A percentile compares a stretch with the other conserved stretches of the same genome.
phyloP scores from a whole-genome alignment of 2,797 vertebrate genomes.

The Peromyscus attwateri region DNA sequence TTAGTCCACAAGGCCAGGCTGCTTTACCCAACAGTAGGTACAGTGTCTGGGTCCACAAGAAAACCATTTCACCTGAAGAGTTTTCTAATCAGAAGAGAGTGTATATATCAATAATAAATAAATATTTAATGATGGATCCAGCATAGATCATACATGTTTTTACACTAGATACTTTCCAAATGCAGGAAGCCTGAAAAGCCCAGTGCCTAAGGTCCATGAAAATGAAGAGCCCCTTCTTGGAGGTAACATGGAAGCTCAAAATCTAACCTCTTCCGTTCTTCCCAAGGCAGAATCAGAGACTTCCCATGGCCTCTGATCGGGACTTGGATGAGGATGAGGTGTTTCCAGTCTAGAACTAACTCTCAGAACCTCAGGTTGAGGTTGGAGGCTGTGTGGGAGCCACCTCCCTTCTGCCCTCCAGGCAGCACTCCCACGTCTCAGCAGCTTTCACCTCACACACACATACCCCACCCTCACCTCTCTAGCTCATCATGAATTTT shows the following conservation, averaged over 20 bases:
- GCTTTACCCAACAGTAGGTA: not conserved
- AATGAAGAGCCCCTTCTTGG: accelerated
- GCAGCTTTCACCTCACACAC: accelerated
- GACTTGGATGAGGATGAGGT: not conserved
- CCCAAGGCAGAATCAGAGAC: not conserved
- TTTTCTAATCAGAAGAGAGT: conserved; percentile 35
- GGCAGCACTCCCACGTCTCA: accelerated
- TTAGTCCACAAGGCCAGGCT: not conserved
- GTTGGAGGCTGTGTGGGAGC: not conserved
- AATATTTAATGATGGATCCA: not conserved
- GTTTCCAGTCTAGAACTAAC: not conserved
- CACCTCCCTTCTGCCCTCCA: no score
- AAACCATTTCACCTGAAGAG: not conserved
- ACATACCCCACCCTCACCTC: no score
- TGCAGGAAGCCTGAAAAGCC: not conserved
- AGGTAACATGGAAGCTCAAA: not conserved
- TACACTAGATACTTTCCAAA: not conserved
- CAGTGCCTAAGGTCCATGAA: not conserved
- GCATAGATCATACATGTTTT: not conserved
- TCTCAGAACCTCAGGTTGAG: not conserved
- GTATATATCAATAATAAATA: not conserved
- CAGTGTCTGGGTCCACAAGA: not conserved
- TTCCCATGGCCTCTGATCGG: accelerated
- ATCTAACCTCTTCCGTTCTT: not conserved
- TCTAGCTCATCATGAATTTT: not conserved